Percentiles rank a stretch among this genome's conserved stretches.
Evolutionary conservation across 2,797 vertebrate species (phyloP).

Genomic region (Hemibagrus guttatus): DNA sequence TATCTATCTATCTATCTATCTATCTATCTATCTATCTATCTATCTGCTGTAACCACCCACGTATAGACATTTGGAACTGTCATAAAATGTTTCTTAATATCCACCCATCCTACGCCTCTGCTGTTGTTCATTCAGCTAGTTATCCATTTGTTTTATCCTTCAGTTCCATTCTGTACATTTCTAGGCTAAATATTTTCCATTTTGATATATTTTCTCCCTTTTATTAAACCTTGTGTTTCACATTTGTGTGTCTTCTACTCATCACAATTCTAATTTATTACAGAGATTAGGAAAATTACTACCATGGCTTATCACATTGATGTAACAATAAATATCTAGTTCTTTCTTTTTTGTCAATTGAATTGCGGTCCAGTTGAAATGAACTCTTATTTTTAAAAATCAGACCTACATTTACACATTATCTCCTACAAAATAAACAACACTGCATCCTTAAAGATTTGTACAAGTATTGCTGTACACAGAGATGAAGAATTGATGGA

Average conservation of each 20-base stretch:
- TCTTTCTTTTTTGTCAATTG: neutral
- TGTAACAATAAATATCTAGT: neutral
- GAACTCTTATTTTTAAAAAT: neutral
- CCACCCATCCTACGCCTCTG: constrained; percentile 4
- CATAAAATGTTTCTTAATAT: constrained; percentile 21
- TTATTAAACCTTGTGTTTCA: neutral
- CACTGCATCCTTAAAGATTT: no score
- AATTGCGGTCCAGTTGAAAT: neutral
- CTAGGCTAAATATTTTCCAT: neutral
- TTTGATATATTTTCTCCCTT: neutral
- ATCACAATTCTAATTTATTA: neutral
- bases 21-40: no score
- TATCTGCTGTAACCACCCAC: constrained; percentile 4
- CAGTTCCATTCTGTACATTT: neutral
- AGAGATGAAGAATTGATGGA: neutral
- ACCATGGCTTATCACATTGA: neutral
- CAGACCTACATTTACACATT: neutral
- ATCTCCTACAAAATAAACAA: neutral
- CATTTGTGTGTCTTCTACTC: neutral
- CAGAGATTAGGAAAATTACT: neutral
- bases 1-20: no score
- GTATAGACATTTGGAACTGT: constrained; percentile 2
- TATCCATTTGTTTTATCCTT: constrained; percentile 3
- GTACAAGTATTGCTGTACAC: neutral
- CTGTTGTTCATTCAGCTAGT: constrained; percentile 13